Evolutionary conservation across 2,888 invertebrate species (phyloP).

Genomic region (Leucoptera coffeella): DNA sequence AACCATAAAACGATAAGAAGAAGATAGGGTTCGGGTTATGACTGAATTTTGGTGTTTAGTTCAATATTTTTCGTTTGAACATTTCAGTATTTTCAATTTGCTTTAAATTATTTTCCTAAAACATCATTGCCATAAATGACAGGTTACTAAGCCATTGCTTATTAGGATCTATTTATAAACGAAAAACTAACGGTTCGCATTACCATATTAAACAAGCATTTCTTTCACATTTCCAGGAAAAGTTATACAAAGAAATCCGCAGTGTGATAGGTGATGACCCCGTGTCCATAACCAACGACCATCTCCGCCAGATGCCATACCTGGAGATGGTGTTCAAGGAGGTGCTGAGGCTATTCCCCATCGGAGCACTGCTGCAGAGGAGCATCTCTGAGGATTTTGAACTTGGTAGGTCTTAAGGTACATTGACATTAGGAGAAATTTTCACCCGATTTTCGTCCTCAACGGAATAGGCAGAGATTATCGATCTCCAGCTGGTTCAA

Average conservation of each 20-base stretch:
- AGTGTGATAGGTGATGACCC: slow-evolving; percentile 17
- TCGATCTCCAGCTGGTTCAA: too few species aligned
- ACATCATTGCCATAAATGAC: neutral
- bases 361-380: slow-evolving; percentile 27
- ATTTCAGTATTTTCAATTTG: neutral
- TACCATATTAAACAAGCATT: too few species aligned
- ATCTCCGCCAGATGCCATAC: slow-evolving; percentile 28
- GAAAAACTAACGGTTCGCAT: too few species aligned
- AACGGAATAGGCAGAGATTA: too few species aligned
- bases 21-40: too few species aligned
- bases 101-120: slow-evolving; percentile 1
- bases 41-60: neutral
- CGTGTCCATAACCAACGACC: slow-evolving; percentile 17
- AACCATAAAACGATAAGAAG: too few species aligned
- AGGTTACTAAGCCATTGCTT: neutral
- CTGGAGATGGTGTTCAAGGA: slow-evolving; percentile 35
- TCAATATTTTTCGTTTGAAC: neutral
- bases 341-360: slow-evolving; percentile 26
- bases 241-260: slow-evolving; percentile 22
- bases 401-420: slow-evolving; percentile 17
- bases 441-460: too few species aligned
- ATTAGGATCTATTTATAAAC: too few species aligned
- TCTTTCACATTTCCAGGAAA: slow-evolving; percentile 18
- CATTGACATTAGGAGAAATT: too few species aligned
- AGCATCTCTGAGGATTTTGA: slow-evolving; percentile 21